Evolutionary conservation across 2,113 vertebrate genomes (phyloP).

Genomic region (Tachuris rubrigastra): DNA sequence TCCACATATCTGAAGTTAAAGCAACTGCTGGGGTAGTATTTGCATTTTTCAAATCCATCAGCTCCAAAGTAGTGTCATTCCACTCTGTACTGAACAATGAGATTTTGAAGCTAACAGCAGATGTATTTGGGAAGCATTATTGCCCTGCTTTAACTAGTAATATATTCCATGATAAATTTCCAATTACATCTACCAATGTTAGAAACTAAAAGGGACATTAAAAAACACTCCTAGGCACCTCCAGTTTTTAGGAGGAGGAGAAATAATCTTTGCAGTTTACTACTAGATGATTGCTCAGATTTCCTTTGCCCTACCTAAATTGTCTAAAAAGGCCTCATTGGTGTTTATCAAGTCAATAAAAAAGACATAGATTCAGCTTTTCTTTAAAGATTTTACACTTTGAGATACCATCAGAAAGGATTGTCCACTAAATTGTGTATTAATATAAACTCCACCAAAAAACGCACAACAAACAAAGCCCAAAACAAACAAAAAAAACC

Average conservation of each 20-base stretch:
- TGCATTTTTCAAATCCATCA: not conserved
- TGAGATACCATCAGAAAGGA: not conserved
- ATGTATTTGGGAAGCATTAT: not conserved
- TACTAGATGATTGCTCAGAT: not conserved
- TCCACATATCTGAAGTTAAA: not conserved
- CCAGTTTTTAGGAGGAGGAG: not conserved
- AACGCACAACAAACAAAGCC: not conserved
- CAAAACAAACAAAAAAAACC: not conserved
- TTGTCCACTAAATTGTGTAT: not conserved
- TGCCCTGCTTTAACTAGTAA: not conserved
- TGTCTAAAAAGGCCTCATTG: not conserved
- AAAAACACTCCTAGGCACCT: not conserved
- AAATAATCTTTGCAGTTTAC: not conserved
- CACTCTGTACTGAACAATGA: not conserved
- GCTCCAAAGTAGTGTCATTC: not conserved
- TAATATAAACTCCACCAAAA: not conserved
- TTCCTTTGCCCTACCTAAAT: not conserved
- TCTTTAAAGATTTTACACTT: not conserved
- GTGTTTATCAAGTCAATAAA: not conserved
- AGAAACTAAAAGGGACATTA: not conserved
- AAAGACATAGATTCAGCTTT: not conserved
- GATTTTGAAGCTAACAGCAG: not conserved
- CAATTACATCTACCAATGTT: not conserved
- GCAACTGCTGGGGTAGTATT: not conserved
- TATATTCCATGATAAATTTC: not conserved